Evolutionary conservation across 2,113 vertebrate genomes (phyloP), one percentile per base, ranked within the genome.

Genomic region (Trematomus loennbergii): DNA sequence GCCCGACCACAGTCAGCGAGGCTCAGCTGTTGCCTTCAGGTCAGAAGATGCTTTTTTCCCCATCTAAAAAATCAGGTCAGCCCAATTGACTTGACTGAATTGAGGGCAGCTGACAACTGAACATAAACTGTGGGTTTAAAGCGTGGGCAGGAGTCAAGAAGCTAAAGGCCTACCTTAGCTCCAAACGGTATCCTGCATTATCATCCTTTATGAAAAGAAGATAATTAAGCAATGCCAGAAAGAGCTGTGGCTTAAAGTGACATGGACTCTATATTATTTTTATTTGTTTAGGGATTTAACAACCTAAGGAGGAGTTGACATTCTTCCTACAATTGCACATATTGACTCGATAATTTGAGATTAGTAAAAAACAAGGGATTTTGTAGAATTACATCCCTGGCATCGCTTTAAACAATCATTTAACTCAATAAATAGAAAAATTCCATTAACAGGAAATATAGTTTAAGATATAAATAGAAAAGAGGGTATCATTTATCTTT

Each of bases 51-150:
- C 10, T 1, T 16, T 43, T 2, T 8, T 64, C 5, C 13, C 33
- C 68, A 50, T 29, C 20, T 64, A 58, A 2, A 64, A 72, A 91
- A 90, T 85, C 29, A 82, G 88, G 86, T 91, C 83, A 85, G 78
- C 79, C 43, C 20, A 52, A 87, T 87, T 15, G 52, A 69, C 58
- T 75, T 4, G 13, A 9, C 62, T 77, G 62, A 76, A 82, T 0
- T 8, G 58, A 64, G 71, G 78, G 52, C 65, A 2, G 4, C 12
- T 9, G 22, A 55, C 29, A 72, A 53, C 64, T 53, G 74, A 68
- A 5, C 36, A 33, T 10, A 29, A 48, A 74, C 22, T 46, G 76
- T 20, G 22, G n/a, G 58, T 46, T 46, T 16, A 1, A 20, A 33
- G 48, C 3, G 69, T 50, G 50, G 71, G 12, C 3, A 3, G 29